Percentiles rank a stretch among this genome's conserved stretches.
phyloP scores from a whole-genome alignment of 2,888 invertebrate species.

The Acrocera orbiculus region DNA sequence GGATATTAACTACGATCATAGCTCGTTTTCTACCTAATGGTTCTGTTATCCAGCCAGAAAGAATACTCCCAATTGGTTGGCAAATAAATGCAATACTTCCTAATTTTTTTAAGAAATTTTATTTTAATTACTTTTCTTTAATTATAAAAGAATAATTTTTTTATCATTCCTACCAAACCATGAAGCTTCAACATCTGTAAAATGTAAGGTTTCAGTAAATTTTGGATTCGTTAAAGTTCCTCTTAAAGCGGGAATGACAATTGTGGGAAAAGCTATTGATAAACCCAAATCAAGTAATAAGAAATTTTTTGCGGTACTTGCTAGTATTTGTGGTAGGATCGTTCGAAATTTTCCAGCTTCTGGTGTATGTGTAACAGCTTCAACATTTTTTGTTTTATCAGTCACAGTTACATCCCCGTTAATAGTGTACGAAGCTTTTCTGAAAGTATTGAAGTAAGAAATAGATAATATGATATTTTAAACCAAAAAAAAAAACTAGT shows the following conservation, averaged over 20 bases:
- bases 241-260: slow-evolving; percentile 38
- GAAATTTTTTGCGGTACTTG: slow-evolving; percentile 37
- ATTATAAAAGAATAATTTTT: not conserved
- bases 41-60: slow-evolving; percentile 38
- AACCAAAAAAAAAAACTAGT: too few relatives aligned
- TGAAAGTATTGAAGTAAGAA: too few relatives aligned
- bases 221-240: slow-evolving; percentile 24
- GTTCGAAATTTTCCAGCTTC: slow-evolving; percentile 12
- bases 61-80: slow-evolving; percentile 39
- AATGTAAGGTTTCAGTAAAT: slow-evolving; percentile 30
- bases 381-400: too few relatives aligned
- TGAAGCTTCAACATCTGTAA: slow-evolving; percentile 36
- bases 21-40: slow-evolving; percentile 37
- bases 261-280: slow-evolving; percentile 40
- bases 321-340: slow-evolving; percentile 28
- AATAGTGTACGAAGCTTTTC: too few relatives aligned
- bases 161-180: slow-evolving; percentile 36
- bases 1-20: slow-evolving; percentile 39
- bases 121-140: not conserved
- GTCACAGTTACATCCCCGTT: too few relatives aligned
- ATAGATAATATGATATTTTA: too few relatives aligned
- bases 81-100: slow-evolving; percentile 39
- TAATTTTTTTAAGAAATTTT: slow-evolving; percentile 15
- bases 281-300: slow-evolving; percentile 38
- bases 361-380: too few relatives aligned